Base-by-base conservation (phyloP, 1,140 invertebrate species). In the Drosophila mayri region DNA sequence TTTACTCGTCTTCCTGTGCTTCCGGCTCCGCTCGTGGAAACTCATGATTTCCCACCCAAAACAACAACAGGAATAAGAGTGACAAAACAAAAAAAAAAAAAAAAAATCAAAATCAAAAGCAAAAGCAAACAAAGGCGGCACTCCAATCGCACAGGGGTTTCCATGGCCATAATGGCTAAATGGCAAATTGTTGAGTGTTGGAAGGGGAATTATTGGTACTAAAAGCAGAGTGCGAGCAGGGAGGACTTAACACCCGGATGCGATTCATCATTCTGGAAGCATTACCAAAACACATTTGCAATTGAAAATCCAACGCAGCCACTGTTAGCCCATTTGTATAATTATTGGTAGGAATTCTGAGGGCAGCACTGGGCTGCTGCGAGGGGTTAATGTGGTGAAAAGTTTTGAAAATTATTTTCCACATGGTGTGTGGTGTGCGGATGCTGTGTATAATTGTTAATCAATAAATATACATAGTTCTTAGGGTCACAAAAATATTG, bases 101-200 rank as follows among this genome's bases (percentile, higher is more conserved):
- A n/a, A n/a, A n/a, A n/a, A n/a, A n/a, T n/a, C n/a, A n/a, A n/a
- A n/a, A n/a, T n/a, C n/a, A n/a, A n/a, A n/a, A n/a, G n/a, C n/a
- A n/a, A 22, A 59, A 44, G 43, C 41, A 70, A 37, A 71, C 35
- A 59, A 50, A 35, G n/a, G 37, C 20, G 20, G 7, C 14, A 32
- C 64, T 50, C 32, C 32, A 54, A 54, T 20, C 32, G 32, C 50
- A 54, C 18, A 20, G 7, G 14, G 40, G 28, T 22, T 43, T 16
- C 47, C 37, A 32, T 64, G 57, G 14, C 55, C 32, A 18, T 46
- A 60, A 37, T 60, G 52, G 52, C 32, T 50, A 72, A 72, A 72
- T 57, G 70, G 66, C 66, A 72, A 72, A 72, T 72, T 46, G 61
- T 50, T 43, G 62, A 52, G 54, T 49, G 66, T 30, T 44, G 66